These are phyloP conservation scores for Hermodice carunculata DNA, from an alignment of 2,888 invertebrate species.

Conservation along the genomic window DNA sequence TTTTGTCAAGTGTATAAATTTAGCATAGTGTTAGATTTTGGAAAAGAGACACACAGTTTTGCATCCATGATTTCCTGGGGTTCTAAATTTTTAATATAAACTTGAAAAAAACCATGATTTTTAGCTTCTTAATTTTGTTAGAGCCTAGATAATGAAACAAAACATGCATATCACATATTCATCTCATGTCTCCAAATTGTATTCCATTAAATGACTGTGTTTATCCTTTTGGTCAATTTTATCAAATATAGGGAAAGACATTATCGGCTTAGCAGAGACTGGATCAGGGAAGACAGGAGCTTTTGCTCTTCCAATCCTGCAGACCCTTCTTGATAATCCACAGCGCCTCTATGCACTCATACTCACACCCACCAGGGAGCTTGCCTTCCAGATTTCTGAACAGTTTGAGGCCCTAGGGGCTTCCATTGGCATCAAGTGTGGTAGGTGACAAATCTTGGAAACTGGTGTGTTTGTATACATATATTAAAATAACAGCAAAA, in stretches of 20 bases:
- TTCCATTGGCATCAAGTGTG: conserved; percentile 92
- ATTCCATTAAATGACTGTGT: too few species aligned
- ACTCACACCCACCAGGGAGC: conserved; percentile 95
- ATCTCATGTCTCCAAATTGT: too few species aligned
- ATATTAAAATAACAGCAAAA: too few species aligned
- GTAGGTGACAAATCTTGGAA: too few species aligned
- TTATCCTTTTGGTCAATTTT: too few species aligned
- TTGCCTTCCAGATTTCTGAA: conserved; percentile 98
- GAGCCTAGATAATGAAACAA: too few species aligned
- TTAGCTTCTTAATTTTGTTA: too few species aligned
- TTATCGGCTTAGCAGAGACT: conserved; percentile 84
- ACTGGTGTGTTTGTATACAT: too few species aligned
- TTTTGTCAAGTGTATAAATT: background rate
- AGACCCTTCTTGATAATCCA: conserved; percentile 89
- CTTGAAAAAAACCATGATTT: background rate
- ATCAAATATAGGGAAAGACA: conserved; percentile 85
- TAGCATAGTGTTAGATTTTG: background rate
- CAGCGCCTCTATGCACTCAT: conserved; percentile 87
- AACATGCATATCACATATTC: too few species aligned
- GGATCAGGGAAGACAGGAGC: conserved; percentile 98
- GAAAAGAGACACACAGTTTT: too few species aligned
- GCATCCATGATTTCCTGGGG: too few species aligned
- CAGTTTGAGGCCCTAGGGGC: conserved; percentile 95
- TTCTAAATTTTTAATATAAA: background rate
- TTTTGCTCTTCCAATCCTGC: conserved; percentile 96